Conservation (phyloP, 2,797 vertebrate genomes). For the Chanos chanos region DNA sequence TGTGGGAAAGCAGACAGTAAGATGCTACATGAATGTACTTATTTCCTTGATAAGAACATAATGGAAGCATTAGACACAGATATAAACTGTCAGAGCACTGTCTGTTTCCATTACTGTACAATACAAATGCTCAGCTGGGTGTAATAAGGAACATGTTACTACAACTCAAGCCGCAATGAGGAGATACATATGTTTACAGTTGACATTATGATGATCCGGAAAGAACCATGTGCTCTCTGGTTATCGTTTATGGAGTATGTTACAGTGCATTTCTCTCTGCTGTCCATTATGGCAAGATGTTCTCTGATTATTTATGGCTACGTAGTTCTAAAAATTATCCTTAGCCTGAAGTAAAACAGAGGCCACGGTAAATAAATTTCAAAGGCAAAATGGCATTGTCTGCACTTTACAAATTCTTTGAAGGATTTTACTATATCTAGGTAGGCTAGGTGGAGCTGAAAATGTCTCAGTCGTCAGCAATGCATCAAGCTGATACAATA, state of each 20-base stretch:
- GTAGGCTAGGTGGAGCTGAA: conserved; percentile 2
- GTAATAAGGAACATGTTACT: conserved; percentile 22
- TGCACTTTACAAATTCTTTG: conserved; percentile 36
- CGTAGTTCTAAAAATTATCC: conserved; percentile 38
- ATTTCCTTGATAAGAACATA: conserved; percentile 23
- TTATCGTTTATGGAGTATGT: conserved; percentile 8
- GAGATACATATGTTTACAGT: conserved; percentile 29
- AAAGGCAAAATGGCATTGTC: conserved; percentile 37
- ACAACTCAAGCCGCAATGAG: conserved; percentile 22
- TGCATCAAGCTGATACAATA: conserved; percentile 40
- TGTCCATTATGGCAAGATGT: conserved; percentile 21
- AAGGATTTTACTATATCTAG: conserved; percentile 43
- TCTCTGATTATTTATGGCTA: conserved; percentile 37
- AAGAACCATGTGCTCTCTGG: conserved; percentile 26
- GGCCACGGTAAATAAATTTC: conserved; percentile 34
- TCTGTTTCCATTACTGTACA: conserved; percentile 21
- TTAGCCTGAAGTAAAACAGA: conserved; percentile 44
- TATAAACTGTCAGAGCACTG: conserved; percentile 19
- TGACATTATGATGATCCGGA: conserved; percentile 41
- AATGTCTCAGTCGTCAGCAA: conserved; percentile 29
- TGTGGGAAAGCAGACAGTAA: conserved; percentile 6
- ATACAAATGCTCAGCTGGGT: conserved; percentile 18
- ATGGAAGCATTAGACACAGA: conserved; percentile 30
- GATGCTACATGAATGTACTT: conserved; percentile 12
- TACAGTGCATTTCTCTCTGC: conserved; percentile 23